Conservation (phyloP, 2,888 invertebrate genomes). For the Anorthoa munda region DNA sequence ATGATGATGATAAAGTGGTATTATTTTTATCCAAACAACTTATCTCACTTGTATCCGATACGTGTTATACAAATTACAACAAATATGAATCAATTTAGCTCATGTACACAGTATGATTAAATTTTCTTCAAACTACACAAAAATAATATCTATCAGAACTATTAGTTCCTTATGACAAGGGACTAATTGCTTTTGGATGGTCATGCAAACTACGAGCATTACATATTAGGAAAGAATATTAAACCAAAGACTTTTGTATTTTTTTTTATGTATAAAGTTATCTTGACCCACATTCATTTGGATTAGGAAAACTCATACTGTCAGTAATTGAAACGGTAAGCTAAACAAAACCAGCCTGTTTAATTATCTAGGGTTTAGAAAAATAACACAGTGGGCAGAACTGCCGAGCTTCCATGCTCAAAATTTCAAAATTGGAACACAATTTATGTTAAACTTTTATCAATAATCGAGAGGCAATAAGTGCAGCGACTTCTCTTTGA, state of each 20-base stretch:
- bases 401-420: not conserved
- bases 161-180: conserved; percentile 12
- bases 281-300: not conserved
- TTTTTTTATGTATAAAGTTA: too few relatives aligned
- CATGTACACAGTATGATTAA: not conserved
- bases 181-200: conserved; percentile 17
- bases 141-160: conserved; percentile 1
- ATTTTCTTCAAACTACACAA: not conserved
- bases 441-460: conserved; percentile 50
- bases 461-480: conserved; percentile 69
- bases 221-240: not conserved
- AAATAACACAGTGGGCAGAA: not conserved
- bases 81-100: not conserved
- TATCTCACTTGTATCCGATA: not conserved
- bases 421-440: conserved; percentile 27
- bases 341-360: conserved; percentile 1
- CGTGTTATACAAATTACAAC: not conserved
- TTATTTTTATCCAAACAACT: not conserved
- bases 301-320: not conserved
- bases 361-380: not conserved
- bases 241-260: not conserved
- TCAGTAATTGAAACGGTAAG: not conserved
- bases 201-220: not conserved
- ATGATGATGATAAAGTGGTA: not conserved
- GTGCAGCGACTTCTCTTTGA: conserved; percentile 69